These are phyloP conservation scores for Myotis planiceps DNA, from an alignment of 2,797 vertebrate genomes.

Conservation along the genomic window DNA sequence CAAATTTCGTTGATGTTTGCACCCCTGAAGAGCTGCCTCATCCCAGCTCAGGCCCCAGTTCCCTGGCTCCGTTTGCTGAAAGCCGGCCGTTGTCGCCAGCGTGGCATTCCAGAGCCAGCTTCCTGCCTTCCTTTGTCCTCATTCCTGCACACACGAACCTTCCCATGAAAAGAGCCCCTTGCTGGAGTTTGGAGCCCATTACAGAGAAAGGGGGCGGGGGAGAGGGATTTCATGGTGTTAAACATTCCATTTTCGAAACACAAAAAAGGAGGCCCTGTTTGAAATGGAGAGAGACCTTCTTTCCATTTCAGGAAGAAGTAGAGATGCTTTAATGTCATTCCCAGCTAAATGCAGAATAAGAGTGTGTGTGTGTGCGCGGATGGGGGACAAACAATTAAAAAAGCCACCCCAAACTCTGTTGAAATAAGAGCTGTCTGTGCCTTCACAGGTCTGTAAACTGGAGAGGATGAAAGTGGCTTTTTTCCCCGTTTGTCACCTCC, in stretches of 20 bases:
- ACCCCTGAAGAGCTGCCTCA: constrained; percentile 7
- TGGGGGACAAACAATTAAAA: constrained; percentile 86
- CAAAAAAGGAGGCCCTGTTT: constrained; percentile 76
- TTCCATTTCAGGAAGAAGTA: constrained; percentile 84
- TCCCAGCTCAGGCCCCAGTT: not conserved
- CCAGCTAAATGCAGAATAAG: constrained; percentile 83
- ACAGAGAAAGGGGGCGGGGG: constrained; percentile 71
- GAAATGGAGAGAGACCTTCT: constrained; percentile 78
- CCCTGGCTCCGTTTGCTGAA: constrained; percentile 48
- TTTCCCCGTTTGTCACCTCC: constrained; percentile 87
- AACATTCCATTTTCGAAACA: constrained; percentile 80
- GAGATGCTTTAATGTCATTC: constrained; percentile 84
- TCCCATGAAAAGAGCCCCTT: constrained; percentile 72
- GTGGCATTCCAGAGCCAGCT: constrained; percentile 73
- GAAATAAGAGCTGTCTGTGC: constrained; percentile 86
- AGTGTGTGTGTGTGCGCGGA: constrained; percentile 43
- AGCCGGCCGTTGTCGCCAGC: constrained; percentile 57
- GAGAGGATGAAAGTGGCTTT: constrained; percentile 87
- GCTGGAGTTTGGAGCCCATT: constrained; percentile 70
- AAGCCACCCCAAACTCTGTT: constrained; percentile 84
- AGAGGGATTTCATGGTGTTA: constrained; percentile 81
- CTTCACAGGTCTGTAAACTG: constrained; percentile 85
- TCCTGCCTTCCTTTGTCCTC: constrained; percentile 80
- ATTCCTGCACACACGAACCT: constrained; percentile 75
- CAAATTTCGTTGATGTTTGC: not conserved